These are phyloP conservation scores for Zoanthus gigantus DNA, from an alignment of 92 coral and sea anemone species.

Conservation along the genomic window DNA sequence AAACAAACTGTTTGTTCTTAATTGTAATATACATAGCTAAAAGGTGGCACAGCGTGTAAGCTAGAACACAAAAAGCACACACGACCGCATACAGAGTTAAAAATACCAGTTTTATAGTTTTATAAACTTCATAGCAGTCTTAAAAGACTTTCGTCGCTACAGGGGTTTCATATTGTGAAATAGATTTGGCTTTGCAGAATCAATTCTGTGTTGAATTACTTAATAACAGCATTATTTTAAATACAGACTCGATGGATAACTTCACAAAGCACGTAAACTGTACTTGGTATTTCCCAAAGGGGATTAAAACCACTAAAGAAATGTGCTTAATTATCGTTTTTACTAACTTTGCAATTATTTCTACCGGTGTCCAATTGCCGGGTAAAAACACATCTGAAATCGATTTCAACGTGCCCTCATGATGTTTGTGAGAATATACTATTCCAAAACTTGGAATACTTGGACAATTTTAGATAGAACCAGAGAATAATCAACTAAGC, in stretches of 20 bases:
- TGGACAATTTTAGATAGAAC: neutral
- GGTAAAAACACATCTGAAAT: conserved; percentile 8
- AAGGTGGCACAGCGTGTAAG: conserved; percentile 64
- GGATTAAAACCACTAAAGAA: conserved; percentile 26
- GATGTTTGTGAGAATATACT: neutral
- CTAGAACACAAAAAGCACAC: conserved; percentile 54
- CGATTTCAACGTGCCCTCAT: neutral
- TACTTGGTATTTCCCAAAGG: conserved; percentile 29
- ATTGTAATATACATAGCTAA: conserved; percentile 40
- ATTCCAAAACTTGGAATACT: neutral
- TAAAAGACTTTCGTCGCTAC: conserved; percentile 21
- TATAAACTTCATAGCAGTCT: conserved; percentile 44
- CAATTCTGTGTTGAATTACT: neutral
- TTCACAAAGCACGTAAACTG: neutral
- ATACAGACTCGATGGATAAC: conserved; percentile 21
- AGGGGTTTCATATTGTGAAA: conserved; percentile 11
- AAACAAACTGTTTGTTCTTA: conserved; percentile 39
- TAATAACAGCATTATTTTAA: conserved; percentile 1
- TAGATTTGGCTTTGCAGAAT: neutral
- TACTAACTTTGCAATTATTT: conserved; percentile 47
- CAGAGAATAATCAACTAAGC: conserved; percentile 11
- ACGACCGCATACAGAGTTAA: conserved; percentile 66
- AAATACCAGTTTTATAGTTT: conserved; percentile 55
- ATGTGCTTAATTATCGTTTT: conserved; percentile 29
- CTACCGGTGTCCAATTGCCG: conserved; percentile 30